Evolutionary conservation across 2,113 vertebrate species (phyloP).

Genomic region (Pachypanchax playfairii): DNA sequence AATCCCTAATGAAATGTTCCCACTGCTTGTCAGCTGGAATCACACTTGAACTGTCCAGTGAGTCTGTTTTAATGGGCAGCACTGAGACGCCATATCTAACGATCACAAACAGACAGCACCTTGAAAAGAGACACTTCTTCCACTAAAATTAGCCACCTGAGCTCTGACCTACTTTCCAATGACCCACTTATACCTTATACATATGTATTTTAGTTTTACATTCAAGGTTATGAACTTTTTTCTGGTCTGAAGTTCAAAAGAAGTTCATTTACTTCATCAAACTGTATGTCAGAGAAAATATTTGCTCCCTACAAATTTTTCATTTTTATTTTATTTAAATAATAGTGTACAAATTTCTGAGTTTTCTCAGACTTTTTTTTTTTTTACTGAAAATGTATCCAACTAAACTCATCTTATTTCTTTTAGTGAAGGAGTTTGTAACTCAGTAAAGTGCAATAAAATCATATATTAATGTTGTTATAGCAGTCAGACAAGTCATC

Average conservation of each 20-base stretch:
- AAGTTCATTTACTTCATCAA: background rate
- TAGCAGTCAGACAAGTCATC: too few relatives aligned
- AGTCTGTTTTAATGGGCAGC: constrained; percentile 31
- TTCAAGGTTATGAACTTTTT: background rate
- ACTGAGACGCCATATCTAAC: constrained; percentile 12
- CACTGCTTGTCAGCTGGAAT: constrained; percentile 29
- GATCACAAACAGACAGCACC: constrained; percentile 9
- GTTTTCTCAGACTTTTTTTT: too few relatives aligned
- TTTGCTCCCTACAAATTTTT: too few relatives aligned
- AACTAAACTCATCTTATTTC: too few relatives aligned
- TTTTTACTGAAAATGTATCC: too few relatives aligned
- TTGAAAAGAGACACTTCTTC: constrained; percentile 2
- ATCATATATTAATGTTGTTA: too few relatives aligned
- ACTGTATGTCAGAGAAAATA: too few relatives aligned
- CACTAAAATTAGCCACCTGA: constrained; percentile 27
- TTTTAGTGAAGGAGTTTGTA: too few relatives aligned
- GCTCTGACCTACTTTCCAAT: constrained; percentile 31
- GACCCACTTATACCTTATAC: constrained; percentile 11
- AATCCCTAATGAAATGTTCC: constrained; percentile 11
- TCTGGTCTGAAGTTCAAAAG: background rate
- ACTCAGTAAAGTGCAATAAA: too few relatives aligned
- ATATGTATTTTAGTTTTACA: background rate
- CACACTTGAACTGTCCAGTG: constrained; percentile 23
- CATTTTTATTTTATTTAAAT: too few relatives aligned
- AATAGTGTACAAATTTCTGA: too few relatives aligned